A percentile compares a stretch with the other conserved stretches of the same genome.
Conservation (phyloP, 2,113 vertebrate genomes). For the Cynocephalus volans region DNA sequence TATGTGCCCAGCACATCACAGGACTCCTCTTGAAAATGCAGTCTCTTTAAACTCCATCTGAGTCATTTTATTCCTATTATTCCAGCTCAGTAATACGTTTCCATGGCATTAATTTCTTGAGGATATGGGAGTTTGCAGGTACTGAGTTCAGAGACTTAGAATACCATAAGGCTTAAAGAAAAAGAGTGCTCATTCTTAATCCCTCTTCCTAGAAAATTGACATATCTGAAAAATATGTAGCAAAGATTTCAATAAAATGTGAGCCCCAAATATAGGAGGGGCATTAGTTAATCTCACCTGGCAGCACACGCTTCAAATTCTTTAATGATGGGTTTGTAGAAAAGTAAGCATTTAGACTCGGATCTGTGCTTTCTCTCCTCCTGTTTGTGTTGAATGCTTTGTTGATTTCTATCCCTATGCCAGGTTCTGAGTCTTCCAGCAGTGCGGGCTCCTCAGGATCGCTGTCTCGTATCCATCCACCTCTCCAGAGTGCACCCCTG, state of each 20-base stretch:
- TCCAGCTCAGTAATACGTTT: neutral
- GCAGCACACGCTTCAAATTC: neutral
- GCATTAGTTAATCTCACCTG: neutral
- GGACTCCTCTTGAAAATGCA: neutral
- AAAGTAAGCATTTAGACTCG: neutral
- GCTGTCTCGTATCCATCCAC: conserved; percentile 91
- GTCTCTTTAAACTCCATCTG: neutral
- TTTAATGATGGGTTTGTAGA: neutral
- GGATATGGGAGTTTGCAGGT: neutral
- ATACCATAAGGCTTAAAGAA: neutral
- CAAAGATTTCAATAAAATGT: conserved; percentile 6
- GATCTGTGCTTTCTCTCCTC: neutral
- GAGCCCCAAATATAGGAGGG: neutral
- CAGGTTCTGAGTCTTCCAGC: conserved; percentile 93
- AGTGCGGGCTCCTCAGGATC: conserved; percentile 92
- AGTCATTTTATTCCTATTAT: neutral
- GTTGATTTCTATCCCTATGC: neutral
- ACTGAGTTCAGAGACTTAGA: neutral
- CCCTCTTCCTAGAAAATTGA: neutral
- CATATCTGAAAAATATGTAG: neutral
- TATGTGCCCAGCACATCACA: fast-evolving
- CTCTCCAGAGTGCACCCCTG: conserved; percentile 90
- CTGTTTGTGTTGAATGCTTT: neutral
- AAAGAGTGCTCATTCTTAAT: neutral
- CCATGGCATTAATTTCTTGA: neutral